phyloP scores from a whole-genome alignment of 2,888 invertebrate species.

The Drosophila buzzatii region DNA sequence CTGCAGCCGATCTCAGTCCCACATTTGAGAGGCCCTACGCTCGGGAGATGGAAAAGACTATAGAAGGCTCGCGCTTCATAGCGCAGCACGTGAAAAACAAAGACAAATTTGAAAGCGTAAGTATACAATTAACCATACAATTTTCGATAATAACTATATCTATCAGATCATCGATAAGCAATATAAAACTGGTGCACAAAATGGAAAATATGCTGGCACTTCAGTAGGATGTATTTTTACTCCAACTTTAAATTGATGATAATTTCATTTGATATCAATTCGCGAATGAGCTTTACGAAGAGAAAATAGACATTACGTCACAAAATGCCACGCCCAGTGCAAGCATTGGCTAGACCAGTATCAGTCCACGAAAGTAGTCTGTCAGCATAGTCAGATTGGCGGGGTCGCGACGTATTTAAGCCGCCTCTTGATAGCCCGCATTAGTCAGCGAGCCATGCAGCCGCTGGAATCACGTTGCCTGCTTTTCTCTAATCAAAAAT shows the following conservation, averaged over 20 bases:
- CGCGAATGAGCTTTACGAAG: conserved; percentile 2
- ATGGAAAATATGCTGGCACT: neutral
- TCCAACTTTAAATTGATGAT: neutral
- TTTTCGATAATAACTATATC: neutral
- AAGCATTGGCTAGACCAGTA: conserved; percentile 39
- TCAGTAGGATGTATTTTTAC: neutral
- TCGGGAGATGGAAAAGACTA: conserved; percentile 95
- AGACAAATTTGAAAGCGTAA: conserved; percentile 97
- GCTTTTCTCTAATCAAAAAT: conserved; percentile 78
- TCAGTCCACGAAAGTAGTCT: conserved; percentile 31
- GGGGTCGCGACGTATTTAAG: conserved; percentile 49
- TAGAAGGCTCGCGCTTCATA: conserved; percentile 96
- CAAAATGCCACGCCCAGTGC: conserved; percentile 36
- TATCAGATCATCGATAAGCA: neutral
- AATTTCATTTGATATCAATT: neutral
- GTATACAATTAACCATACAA: conserved; percentile 83
- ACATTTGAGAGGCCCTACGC: conserved; percentile 93
- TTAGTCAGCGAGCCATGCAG: conserved; percentile 53
- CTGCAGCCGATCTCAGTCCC: conserved; percentile 88
- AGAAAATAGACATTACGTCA: conserved; percentile 13
- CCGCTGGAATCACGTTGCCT: conserved; percentile 60
- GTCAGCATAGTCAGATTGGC: conserved; percentile 6
- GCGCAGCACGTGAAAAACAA: conserved; percentile 98
- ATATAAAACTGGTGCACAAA: neutral
- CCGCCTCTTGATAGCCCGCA: conserved; percentile 68